Base-by-base conservation (phyloP, 1,140 invertebrate species). In the Laodelphax striatellus region DNA sequence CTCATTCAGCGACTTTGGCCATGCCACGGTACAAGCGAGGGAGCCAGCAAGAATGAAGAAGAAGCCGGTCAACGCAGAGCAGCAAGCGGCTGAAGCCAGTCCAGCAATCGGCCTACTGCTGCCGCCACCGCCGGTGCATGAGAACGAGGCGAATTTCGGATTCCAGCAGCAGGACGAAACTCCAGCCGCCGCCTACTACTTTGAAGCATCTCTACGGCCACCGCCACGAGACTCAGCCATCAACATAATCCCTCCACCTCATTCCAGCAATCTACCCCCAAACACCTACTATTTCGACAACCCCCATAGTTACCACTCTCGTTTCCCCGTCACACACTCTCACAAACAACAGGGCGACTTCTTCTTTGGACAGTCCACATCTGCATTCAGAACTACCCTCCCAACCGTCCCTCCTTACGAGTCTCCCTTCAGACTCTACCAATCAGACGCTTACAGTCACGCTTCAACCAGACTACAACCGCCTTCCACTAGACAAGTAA, bases 1-100 rank as follows among this genome's bases (percentile, higher is more conserved):
- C 4, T 76, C 73, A 21, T 76, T 77, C 46, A 72, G 69, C 17
- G 67, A 72, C 0, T 75, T 76, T 22, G 71, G 74, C 0, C 73
- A 76, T 46, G 70, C 71, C 1, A 68, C 72, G 1, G 56, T 72
- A 0, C 75, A 76, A 53, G 68, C 71, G 1, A 68, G 75, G 13
- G 69, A 66, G 16, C 66, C 64, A 4, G 62, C 60, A 0, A 54
- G 46, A 6, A 53, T 55, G 22, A 60, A 60, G 21, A 60, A 60
- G 54, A 55, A 55, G 19, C 21, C 42, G 31, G 19, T 28, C 19
- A 17, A 50, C 21, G 28, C 44, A 52, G 17, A 58, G 38, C 38
- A 52, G n/a, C 57, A 59, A 1, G 44, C 38, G 34, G 42, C 57
- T 10, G 57, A 59, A 31, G 38, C 57, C 42, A 17, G 57, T 21